Evolutionary conservation across 1,140 invertebrate species (phyloP).

Genomic region (Meloidogyne hapla): DNA sequence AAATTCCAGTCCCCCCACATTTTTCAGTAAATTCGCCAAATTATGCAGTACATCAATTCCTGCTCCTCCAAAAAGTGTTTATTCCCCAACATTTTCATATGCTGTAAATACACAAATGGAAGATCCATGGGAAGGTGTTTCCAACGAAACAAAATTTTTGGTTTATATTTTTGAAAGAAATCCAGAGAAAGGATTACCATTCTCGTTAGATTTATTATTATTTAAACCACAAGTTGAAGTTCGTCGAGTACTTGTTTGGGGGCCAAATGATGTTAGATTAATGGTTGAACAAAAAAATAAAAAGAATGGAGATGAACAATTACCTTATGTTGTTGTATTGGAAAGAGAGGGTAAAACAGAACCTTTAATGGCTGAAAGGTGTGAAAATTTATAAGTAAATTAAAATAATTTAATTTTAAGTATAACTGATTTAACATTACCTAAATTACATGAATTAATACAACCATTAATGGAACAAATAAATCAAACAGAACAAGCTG

Average conservation of each 20-base stretch:
- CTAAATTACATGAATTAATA: constrained; percentile 15
- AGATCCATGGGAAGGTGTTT: constrained; percentile 14
- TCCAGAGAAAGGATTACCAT: constrained; percentile 29
- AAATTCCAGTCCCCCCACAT: no score
- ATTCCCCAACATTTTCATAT: constrained; percentile 3
- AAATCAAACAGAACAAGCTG: constrained; percentile 26
- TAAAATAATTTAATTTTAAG: background rate
- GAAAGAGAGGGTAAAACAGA: constrained; percentile 35
- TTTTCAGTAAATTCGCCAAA: background rate
- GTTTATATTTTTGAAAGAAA: constrained; percentile 21
- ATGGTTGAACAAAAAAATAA: constrained; percentile 45
- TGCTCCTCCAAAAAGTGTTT: background rate
- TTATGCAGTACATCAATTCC: constrained; percentile 7
- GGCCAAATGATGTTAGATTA: constrained; percentile 38
- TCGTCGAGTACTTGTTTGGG: constrained; percentile 31
- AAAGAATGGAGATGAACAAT: constrained; percentile 33
- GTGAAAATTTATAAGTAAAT: background rate
- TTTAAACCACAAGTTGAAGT: constrained; percentile 45
- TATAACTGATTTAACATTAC: constrained; percentile 14
- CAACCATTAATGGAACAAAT: constrained; percentile 19
- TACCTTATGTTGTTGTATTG: constrained; percentile 56
- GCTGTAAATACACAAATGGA: constrained; percentile 10
- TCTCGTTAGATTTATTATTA: constrained; percentile 49
- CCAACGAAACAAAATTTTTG: constrained; percentile 22
- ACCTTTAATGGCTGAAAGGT: constrained; percentile 16